A percentile compares a stretch with the other conserved stretches of the same genome.
phyloP scores from a whole-genome alignment of 2,888 invertebrate genomes.

The Deilephila elpenor region DNA sequence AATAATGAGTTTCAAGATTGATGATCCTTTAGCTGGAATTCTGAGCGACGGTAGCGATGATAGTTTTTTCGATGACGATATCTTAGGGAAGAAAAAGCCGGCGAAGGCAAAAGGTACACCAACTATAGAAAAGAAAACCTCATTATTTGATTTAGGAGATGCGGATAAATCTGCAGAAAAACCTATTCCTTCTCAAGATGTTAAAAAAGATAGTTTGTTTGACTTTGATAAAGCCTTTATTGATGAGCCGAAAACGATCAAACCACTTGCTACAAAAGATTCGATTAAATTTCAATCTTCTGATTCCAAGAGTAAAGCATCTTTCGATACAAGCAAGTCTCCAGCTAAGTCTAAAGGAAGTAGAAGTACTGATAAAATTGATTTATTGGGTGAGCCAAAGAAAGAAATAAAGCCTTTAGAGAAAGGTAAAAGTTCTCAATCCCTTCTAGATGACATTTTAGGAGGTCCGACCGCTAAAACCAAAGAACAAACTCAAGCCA shows the following conservation, averaged over 20 bases:
- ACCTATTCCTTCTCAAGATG: slow-evolving; percentile 41
- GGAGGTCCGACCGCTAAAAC: slow-evolving; percentile 73
- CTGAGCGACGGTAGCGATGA: slow-evolving; percentile 89
- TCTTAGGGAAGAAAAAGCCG: slow-evolving; percentile 74
- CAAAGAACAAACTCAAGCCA: slow-evolving; percentile 48
- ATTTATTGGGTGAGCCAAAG: slow-evolving; percentile 64
- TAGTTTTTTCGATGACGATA: slow-evolving; percentile 88
- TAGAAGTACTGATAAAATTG: slow-evolving; percentile 62
- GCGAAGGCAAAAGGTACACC: slow-evolving; percentile 63
- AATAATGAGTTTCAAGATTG: slow-evolving; percentile 83
- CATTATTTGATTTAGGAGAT: slow-evolving; percentile 71
- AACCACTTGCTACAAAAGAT: slow-evolving; percentile 62
- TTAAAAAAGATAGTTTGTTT: slow-evolving; percentile 54
- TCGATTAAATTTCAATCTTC: slow-evolving; percentile 54
- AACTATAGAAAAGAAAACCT: slow-evolving; percentile 66
- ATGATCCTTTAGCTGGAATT: slow-evolving; percentile 87
- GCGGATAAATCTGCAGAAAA: slow-evolving; percentile 49
- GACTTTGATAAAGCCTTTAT: slow-evolving; percentile 52
- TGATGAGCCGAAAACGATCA: slow-evolving; percentile 54
- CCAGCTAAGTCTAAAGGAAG: slow-evolving; percentile 63
- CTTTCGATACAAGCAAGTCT: slow-evolving; percentile 55
- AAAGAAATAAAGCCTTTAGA: slow-evolving; percentile 63
- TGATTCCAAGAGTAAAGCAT: slow-evolving; percentile 51
- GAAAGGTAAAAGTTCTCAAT: slow-evolving; percentile 74
- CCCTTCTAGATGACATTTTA: slow-evolving; percentile 83